Evolutionary conservation across 2,888 invertebrate genomes (phyloP), one percentile per base, ranked within the genome.

Genomic region (Lissonota sp.): DNA sequence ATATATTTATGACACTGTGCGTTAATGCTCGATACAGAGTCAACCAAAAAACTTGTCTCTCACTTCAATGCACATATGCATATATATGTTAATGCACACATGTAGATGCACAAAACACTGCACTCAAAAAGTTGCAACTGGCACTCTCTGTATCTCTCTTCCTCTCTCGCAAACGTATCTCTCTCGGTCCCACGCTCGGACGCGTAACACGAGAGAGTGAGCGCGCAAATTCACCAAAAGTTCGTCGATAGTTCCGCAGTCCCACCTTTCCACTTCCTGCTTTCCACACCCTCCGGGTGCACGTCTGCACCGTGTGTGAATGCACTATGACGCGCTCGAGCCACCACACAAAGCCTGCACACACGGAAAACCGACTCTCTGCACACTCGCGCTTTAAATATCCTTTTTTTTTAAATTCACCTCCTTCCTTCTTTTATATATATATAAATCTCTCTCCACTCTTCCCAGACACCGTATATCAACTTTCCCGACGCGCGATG

Each of bases 211-310:
- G 53, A 63, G 69, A 83, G 79, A 84, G 76, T 76, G 82, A 80
- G 77, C 73, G 69, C 62, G 80, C 72, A 82, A 84, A 83, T 85
- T 83, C 74, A 81, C 81, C 81, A 66, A 81, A 81, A 81, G 81
- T 81, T 81, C 81, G 81, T 81, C 81, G 78, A 81, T 81, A 81
- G 82, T 83, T 83, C 79, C 82, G 82, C 79, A 79, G 80, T 80
- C 82, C 79, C 80, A 79, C 82, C 82, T 83, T 83, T 83, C 77
- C 80, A 80, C 82, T 80, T 80, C 76, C 77, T 80, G 80, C 77
- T 70, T 80, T 80, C 82, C 80, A 80, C 80, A 83, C 82, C 82
- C 77, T 72, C 72, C 66, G 57, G 70, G 60, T 74, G 78, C 81
- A 81, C 81, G 66, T 51, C 66, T 78, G 81, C 81, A 81, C 78